Evolutionary conservation across 2,888 invertebrate species (phyloP), one percentile per base, ranked within the genome.

Genomic region (Catonia carolina): DNA sequence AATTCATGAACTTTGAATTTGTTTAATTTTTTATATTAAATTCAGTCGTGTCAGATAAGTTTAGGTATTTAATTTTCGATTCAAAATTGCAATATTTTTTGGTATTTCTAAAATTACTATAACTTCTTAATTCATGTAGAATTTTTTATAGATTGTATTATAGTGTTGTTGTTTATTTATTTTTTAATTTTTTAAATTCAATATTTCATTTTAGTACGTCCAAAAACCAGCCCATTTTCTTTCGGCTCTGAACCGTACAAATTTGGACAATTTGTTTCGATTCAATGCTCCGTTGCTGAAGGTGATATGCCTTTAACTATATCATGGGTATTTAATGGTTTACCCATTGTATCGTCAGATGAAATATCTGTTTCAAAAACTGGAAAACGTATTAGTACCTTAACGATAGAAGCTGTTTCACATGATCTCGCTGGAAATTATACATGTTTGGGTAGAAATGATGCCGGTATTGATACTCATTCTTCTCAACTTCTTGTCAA

Each of bases 341-440:
- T 64, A 49, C 65, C 65, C 61, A 55, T 63, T 7, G 65, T 55
- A 12, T 45, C 47, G 15, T 53, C 53, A 33, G 56, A 59, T 18
- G 54, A 55, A 18, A 37, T 61, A 17, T 61, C 60, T 3, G 49
- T 58, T n/a, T 59, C 62, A 12, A 57, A 55, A 45, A 61, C 63
- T 35, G 63, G 62, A 31, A 61, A 62, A n/a, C 50, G 63, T 18
- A 64, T 62, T 22, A 59, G 60, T 39, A 73, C 74, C 45, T 74
- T 87, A 67, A 83, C 81, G 67, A 85, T 87, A 67, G 81, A 83
- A 64, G 78, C 84, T 8, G 82, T 85, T 56, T 75, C 78, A 66
- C 82, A 82, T 63, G 79, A 78, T 67, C 85, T 87, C 72, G 81
- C 81, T 58, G 88, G 87, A 60, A 84, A 85, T 71, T 89, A 87